Base-by-base conservation (phyloP, 2,888 invertebrate genomes). In the Venustoraphidia nigricollis region DNA sequence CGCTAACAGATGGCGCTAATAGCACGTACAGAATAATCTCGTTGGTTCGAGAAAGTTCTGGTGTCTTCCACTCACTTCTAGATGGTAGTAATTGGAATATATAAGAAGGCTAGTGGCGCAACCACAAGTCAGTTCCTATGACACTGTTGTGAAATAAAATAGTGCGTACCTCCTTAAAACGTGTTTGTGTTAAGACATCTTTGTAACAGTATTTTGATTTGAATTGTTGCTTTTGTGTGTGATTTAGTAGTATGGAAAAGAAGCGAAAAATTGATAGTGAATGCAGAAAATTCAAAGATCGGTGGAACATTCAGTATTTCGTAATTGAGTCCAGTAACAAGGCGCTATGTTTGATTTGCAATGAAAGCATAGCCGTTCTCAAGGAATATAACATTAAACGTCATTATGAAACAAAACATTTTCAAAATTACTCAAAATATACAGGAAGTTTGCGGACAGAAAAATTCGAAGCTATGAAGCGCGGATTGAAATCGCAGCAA, bases 331-430 rank as follows among this genome's bases (percentile, higher is more conserved):
- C 53, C 54, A 54, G 53, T 51, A 53, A 52, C 43, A 55, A 54
- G 50, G 53, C 52, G 48, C 47, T 55, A 51, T 55, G 54, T 56
- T 52, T 55, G 51, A 57, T 56, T 56, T 56, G 51, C 52, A 55
- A 56, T 54, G 55, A 55, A 53, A 55, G 17, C 17, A 17, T 17
- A 17, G 17, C 17, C 17, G 17, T 17, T 17, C 17, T 17, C 17
- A 17, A 17, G 17, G 17, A 17, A 17, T 17, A 17, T 17, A 17
- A 17, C 17, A 17, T 17, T 17, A 17, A 17, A 17, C 17, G 17
- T 53, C 53, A 57, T 55, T 56, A 55, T 56, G 56, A 56, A 52
- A 56, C 53, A 38, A 56, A 56, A 55, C 53, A 54, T 55, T 54
- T 50, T 52, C 52, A 55, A 51, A 56, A 55, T 58, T 55, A 57